These are phyloP conservation scores for Percina caprodes DNA, from an alignment of 2,113 vertebrate species.

Conservation along the genomic window DNA sequence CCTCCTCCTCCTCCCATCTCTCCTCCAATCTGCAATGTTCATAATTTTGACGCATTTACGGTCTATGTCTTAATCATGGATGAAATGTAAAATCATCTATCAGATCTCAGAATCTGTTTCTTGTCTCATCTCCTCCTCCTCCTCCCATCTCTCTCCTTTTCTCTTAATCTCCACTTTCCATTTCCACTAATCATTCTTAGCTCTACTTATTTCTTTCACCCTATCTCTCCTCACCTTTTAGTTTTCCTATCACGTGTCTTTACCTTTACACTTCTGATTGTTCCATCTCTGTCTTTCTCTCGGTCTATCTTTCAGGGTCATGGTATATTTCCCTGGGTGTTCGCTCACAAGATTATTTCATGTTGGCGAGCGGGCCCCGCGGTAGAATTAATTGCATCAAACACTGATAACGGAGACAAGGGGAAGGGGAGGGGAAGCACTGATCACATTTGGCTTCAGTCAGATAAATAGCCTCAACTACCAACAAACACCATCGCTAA, in stretches of 20 bases:
- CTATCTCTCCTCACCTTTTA: background rate
- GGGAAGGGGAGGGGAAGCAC: slow-evolving; percentile 34
- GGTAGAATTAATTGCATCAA: slow-evolving; percentile 73
- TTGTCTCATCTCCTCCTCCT: background rate
- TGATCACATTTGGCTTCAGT: slow-evolving; percentile 66
- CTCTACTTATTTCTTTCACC: background rate
- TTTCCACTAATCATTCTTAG: background rate
- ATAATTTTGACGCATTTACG: slow-evolving; percentile 26
- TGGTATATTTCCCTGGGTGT: slow-evolving; percentile 72
- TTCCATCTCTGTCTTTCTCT: slow-evolving; percentile 34
- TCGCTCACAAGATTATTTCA: slow-evolving; percentile 66
- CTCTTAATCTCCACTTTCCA: background rate
- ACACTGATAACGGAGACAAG: slow-evolving; percentile 66
- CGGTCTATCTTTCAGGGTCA: slow-evolving; percentile 47
- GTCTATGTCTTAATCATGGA: slow-evolving; percentile 37
- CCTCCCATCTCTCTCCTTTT: background rate
- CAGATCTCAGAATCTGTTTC: slow-evolving; percentile 9
- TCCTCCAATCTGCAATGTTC: slow-evolving; percentile 27
- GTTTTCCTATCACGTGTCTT: slow-evolving; percentile 6
- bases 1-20: too few relatives aligned
- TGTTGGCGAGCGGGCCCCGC: slow-evolving; percentile 62
- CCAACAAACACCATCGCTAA: slow-evolving; percentile 58
- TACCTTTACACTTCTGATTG: slow-evolving; percentile 15
- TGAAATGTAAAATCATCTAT: slow-evolving; percentile 40
- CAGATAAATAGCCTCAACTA: slow-evolving; percentile 68